These are phyloP conservation scores for Aphaenogaster floridana DNA, from an alignment of 1,140 invertebrate species.

Conservation along the genomic window DNA sequence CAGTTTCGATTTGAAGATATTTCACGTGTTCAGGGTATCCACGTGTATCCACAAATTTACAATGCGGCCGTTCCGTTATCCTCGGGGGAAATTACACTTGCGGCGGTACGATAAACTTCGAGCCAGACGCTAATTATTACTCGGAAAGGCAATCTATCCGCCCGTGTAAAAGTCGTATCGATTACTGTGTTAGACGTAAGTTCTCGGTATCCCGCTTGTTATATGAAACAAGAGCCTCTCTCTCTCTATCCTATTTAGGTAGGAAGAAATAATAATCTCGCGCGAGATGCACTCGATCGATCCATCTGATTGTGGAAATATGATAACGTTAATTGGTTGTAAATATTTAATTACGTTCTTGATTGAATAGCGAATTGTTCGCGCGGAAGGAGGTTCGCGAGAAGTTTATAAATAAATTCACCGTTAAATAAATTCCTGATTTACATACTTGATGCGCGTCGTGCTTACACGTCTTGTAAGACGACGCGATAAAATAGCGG, in stretches of 20 bases:
- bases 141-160: slow-evolving; percentile 56
- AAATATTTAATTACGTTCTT: slow-evolving; percentile 4
- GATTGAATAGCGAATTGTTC: not conserved
- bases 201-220: not conserved
- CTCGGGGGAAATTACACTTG: slow-evolving; percentile 57
- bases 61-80: slow-evolving; percentile 31
- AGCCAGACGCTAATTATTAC: slow-evolving; percentile 58
- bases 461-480: not conserved
- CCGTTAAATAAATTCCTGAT: not conserved
- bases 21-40: slow-evolving; percentile 16
- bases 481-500: not conserved
- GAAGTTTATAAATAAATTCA: slow-evolving; percentile 14
- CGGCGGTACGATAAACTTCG: slow-evolving; percentile 50
- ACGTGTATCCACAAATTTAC: slow-evolving; percentile 50
- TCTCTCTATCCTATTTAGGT: not conserved
- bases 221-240: not conserved
- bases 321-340: slow-evolving; percentile 16
- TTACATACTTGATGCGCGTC: not conserved
- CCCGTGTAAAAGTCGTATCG: slow-evolving; percentile 43
- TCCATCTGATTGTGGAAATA: not conserved
- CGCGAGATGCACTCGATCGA: not conserved
- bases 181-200: slow-evolving; percentile 1
- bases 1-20: slow-evolving; percentile 20
- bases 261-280: not conserved
- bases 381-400: not conserved